Evolutionary conservation across 2,113 vertebrate genomes (phyloP), one percentile per base, ranked within the genome.

Genomic region (Mixornis gularis): DNA sequence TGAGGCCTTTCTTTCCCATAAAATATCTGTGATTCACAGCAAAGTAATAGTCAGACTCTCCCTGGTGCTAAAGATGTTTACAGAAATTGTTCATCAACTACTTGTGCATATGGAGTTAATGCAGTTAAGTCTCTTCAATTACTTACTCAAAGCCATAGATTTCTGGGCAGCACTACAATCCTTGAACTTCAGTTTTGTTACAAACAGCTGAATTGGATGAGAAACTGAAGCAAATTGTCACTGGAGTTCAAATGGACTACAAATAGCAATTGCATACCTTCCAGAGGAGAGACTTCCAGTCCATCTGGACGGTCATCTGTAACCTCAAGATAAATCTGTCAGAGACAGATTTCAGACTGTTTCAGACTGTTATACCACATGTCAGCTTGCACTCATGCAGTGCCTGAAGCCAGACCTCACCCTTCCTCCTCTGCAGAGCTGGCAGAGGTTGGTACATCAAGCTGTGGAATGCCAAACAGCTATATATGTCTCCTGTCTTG

Each of bases 321-420:
- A 95, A 83, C 59, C 86, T 69, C 43, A 41, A 88, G 92, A 94
- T 66, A 93, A 93, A 92, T 90, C 94, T 94, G 91, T 93, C 83
- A 80, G 77, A 85, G 48, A 36, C 89, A 93, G 79, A 87, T 96
- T 93, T 94, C 64, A 80, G 94, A 22, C 25, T 73, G 72, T 80
- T 93, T 89, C 87, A 86, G 93, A 66, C 55, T 73, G 68, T 77
- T 86, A 49, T 1, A 4, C 94, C 83, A 84, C 89, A 88, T 90
- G 92, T 94, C 91, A 92, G 72, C 56, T 90, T 70, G 72, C 60
- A 56, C 65, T 95, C 71, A 30, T 7, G 36, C 72, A 64, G 6
- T n/a, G 77, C 86, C 69, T 93, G 80, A 52, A 94, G 93, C 91
- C 94, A 83, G 55, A 53, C 32, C 1, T 92, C 83, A 83, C 55